These are phyloP conservation scores for Melanotaenia parkinsoni DNA, from an alignment of 2,797 vertebrate species.

Conservation along the genomic window DNA sequence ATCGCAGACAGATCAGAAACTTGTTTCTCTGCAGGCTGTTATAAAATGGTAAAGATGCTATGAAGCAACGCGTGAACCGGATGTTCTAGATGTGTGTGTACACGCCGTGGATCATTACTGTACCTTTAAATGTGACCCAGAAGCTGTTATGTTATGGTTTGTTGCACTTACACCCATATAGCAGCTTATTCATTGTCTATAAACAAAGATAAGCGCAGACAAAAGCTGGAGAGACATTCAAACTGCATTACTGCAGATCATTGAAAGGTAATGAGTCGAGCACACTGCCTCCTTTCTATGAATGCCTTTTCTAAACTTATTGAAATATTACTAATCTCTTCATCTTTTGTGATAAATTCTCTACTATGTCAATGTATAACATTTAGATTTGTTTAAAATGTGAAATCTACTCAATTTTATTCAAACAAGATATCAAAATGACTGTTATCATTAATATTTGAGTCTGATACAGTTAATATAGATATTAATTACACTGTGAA, in stretches of 20 bases:
- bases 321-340: neutral
- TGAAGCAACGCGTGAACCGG: conserved; percentile 13
- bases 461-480: neutral
- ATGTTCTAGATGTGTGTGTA: neutral
- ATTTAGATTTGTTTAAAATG: neutral
- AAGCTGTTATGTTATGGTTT: neutral
- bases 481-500: neutral
- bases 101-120: neutral
- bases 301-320: neutral
- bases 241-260: neutral
- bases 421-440: too few species aligned
- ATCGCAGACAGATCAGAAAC: neutral
- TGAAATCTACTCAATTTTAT: neutral
- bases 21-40: neutral
- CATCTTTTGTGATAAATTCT: neutral
- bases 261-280: neutral
- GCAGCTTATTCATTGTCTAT: neutral
- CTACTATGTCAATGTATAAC: neutral
- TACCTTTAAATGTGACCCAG: conserved; percentile 25
- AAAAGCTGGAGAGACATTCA: neutral
- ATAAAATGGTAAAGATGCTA: neutral
- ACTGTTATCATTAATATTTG: too few species aligned
- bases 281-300: neutral
- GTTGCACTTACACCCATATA: neutral
- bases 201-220: conserved; percentile 17